These are phyloP conservation scores for Archips xylosteana DNA, from an alignment of 2,888 invertebrate genomes.

Conservation along the genomic window DNA sequence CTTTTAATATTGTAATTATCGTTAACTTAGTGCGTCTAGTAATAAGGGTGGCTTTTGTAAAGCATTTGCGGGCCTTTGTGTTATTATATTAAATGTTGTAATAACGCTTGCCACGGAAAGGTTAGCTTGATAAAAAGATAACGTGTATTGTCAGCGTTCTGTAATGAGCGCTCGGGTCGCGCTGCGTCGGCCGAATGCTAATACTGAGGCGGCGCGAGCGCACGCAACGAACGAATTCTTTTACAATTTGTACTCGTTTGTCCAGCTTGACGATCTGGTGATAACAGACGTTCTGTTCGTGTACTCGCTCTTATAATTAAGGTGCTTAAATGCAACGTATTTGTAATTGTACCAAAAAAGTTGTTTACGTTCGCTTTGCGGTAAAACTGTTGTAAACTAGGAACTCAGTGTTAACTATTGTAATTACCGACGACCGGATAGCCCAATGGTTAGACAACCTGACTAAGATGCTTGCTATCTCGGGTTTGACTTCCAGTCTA, in stretches of 20 bases:
- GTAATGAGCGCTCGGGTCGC: conserved; percentile 64
- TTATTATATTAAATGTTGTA: conserved; percentile 83
- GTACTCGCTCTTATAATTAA: conserved; percentile 24
- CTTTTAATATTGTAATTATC: conserved; percentile 84
- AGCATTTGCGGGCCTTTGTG: conserved; percentile 67
- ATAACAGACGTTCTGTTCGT: conserved; percentile 52
- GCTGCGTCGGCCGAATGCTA: conserved; percentile 63
- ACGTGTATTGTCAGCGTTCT: conserved; percentile 65
- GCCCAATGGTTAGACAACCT: too few relatives aligned
- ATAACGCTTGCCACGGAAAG: conserved; percentile 77
- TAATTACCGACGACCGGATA: background rate
- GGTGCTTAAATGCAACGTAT: conserved; percentile 7
- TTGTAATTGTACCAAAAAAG: background rate
- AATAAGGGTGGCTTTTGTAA: conserved; percentile 23
- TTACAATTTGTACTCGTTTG: conserved; percentile 78
- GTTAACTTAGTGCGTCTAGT: conserved; percentile 50
- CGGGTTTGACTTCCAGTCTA: too few relatives aligned
- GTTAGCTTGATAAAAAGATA: conserved; percentile 80
- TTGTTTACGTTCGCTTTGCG: background rate
- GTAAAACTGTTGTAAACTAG: background rate
- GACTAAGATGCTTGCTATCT: too few relatives aligned
- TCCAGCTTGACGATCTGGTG: conserved; percentile 64
- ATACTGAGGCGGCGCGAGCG: conserved; percentile 64
- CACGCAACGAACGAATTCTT: conserved; percentile 66
- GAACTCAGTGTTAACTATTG: background rate